These are phyloP conservation scores for Oncorhynchus mykiss DNA, from an alignment of 2,113 vertebrate species.

Conservation along the genomic window DNA sequence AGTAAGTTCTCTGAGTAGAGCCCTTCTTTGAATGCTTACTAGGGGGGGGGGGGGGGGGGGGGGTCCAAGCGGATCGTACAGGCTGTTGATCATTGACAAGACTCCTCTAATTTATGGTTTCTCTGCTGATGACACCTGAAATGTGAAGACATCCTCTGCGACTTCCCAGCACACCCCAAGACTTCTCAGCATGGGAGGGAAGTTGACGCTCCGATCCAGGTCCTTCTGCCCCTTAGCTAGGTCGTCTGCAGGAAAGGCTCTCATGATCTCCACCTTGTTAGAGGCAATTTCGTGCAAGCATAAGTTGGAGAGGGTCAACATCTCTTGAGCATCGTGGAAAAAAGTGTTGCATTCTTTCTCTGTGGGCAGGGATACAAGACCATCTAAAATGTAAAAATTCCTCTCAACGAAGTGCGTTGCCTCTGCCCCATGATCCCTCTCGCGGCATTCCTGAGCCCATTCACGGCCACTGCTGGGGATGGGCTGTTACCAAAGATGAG, in stretches of 20 bases:
- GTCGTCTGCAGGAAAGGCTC: slow-evolving; percentile 3
- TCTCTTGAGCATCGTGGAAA: background rate
- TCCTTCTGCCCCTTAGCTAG: slow-evolving; percentile 2
- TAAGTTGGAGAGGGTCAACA: slow-evolving; percentile 7
- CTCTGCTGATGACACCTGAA: no score
- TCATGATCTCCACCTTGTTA: slow-evolving; percentile 5
- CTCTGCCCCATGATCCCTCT: background rate
- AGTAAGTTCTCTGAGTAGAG: background rate
- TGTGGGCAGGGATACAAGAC: slow-evolving; percentile 8
- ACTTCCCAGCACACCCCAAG: background rate
- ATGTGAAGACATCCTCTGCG: no score
- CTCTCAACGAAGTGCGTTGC: background rate
- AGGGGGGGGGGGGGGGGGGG: no score
- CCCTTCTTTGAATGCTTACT: no score
- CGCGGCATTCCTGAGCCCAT: background rate
- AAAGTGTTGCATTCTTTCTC: slow-evolving; percentile 8
- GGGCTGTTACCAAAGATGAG: background rate
- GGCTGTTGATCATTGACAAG: no score
- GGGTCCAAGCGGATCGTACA: no score
- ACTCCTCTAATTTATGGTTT: no score
- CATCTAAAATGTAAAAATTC: background rate
- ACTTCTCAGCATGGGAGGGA: background rate
- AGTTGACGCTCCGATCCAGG: background rate
- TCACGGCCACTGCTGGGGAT: background rate
- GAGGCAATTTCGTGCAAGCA: slow-evolving; percentile 26